Evolutionary conservation across 2,797 vertebrate species (phyloP), one percentile per base, ranked within the genome.

Genomic region (Delichon dasypus): DNA sequence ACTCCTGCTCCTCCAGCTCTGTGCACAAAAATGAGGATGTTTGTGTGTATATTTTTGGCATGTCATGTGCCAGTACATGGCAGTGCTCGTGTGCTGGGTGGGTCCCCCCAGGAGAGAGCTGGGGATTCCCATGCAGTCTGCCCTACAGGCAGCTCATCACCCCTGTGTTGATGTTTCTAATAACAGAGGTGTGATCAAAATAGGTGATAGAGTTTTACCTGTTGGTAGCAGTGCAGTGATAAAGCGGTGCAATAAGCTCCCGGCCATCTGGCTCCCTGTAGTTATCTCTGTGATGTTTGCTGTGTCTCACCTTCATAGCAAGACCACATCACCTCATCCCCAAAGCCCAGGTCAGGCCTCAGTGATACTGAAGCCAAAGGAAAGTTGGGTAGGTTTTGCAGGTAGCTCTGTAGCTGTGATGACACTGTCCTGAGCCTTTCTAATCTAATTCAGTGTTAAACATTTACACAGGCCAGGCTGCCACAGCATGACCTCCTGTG

Each of bases 381-480:
- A 27, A 23, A 11, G 40, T 23, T 30, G 78, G 53, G 44, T 27
- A 10, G 45, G 26, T 6, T 84, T 55, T 94, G 66, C 66, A 70
- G 68, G 65, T 53, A 48, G 61, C 21, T 4, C 26, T 58, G 32
- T 16, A 55, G 70, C 72, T 81, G 0, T 4, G 36, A 34, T 76
- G 82, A 16, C 23, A 14, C 78, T 72, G 48, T 30, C 22, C 45
- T 47, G 73, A 91, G 58, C 62, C 51, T 83, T 77, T 76, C 62
- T 73, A 47, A 85, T 91, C 54, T 57, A 55, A 78, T 88, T 85
- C 44, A 45, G 36, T 67, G 38, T 82, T 77, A 94, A 79, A 85
- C 38, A 74, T 90, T 73, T 64, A 68, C 38, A 21, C 40, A 72
- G 84, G 32, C 50, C 12, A 21, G 66, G 58, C 85, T 92, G 78